Base-by-base conservation (phyloP, 2,888 invertebrate genomes). In the Drosophila ustulata region DNA sequence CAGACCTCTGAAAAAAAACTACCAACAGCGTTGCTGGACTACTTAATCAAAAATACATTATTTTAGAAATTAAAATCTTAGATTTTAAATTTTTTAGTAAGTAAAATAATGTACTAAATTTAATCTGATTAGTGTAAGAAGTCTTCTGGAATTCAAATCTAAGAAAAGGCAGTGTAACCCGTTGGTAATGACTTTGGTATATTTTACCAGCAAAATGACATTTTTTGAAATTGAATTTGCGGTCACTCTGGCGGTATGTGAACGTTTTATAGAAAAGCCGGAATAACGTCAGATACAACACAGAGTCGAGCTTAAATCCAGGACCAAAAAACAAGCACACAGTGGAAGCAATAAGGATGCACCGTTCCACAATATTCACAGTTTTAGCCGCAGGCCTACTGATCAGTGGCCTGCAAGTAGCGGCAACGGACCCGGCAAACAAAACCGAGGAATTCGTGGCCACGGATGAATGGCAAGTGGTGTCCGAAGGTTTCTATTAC, bases 391-490 rank as follows among this genome's bases (percentile, higher is more conserved):
- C 41, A n/a, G 26, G 41, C 9, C 37, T 80, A 53, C 4, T 32
- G 9, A n/a, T 81, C 23, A 26, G 41, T 0, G 59, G 43, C 7
- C 28, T 71, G 4, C 26, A 59, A 41, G 49, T 53, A 13, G 49
- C 50, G 37, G 47, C 64, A 5, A 11, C 66, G 1, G 55, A 73
- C n/a, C 30, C 45, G 11, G 69, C 71, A 7, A 80, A 85, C 53
- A 84, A 71, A 49, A 70, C 68, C 0, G 62, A 52, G 4, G 71
- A 78, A 75, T 95, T 95, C 91, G 91, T 94, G 26, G 92, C 95
- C 11, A 94, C 95, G 2, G 91, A 93, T 8, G 94, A 95, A 85
- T 95, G 95, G 95, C 94, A 95, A 90, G 92, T 92, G 68, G 93
- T 95, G 4, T 92, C 93, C 86, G 93, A 94, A 93, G 95, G 95